Evolutionary conservation across 2,888 invertebrate species (phyloP).

Genomic region (Monoplex corrugatus): DNA sequence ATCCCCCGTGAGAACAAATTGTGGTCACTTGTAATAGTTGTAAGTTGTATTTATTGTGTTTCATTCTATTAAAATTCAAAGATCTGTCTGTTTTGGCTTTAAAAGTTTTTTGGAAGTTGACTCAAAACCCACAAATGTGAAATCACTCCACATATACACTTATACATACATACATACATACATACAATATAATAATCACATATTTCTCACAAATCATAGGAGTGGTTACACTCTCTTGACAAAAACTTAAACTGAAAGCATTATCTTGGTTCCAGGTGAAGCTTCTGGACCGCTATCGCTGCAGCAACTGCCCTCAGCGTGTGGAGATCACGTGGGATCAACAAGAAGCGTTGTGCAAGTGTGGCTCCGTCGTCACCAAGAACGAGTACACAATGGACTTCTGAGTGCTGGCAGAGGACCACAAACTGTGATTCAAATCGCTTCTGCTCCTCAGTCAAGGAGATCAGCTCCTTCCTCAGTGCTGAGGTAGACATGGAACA

Average conservation of each 20-base stretch:
- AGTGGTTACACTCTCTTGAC: too few species aligned
- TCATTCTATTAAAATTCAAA: neutral
- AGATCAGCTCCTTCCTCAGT: neutral
- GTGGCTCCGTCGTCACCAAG: neutral
- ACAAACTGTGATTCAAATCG: neutral
- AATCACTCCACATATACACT: too few species aligned
- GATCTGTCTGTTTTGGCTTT: neutral
- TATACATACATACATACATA: too few species aligned
- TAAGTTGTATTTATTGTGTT: neutral
- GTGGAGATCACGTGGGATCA: constrained; percentile 37
- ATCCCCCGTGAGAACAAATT: too few species aligned
- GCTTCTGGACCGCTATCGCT: constrained; percentile 9
- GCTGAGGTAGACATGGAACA: neutral
- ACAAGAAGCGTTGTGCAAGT: neutral
- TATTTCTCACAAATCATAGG: too few species aligned
- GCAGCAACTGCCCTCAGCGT: neutral
- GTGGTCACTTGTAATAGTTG: too few species aligned
- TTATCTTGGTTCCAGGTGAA: neutral
- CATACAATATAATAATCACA: too few species aligned
- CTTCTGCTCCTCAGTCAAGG: neutral
- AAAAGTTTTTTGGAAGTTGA: neutral
- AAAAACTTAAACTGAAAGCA: neutral
- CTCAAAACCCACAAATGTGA: too few species aligned
- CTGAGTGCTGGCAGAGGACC: neutral
- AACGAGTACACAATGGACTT: constrained; percentile 4